These are phyloP conservation scores for Aricia artaxerxes DNA, from an alignment of 2,888 invertebrate species.

Conservation along the genomic window DNA sequence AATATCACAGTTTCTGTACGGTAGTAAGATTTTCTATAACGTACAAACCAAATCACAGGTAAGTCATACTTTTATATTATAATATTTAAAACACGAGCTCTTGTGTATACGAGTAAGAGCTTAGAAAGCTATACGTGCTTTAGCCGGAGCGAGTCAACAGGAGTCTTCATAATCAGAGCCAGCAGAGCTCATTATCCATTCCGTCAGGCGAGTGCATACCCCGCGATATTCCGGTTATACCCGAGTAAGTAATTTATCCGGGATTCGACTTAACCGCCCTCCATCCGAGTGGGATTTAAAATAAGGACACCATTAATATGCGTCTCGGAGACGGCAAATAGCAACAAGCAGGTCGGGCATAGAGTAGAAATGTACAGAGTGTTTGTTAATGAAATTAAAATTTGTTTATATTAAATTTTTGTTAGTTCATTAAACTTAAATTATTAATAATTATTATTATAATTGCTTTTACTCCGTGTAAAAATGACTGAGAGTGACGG, in stretches of 20 bases:
- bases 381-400: conserved; percentile 13
- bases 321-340: conserved; percentile 60
- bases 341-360: conserved; percentile 52
- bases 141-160: conserved; percentile 27
- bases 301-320: conserved; percentile 69
- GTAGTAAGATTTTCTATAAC: neutral
- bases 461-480: neutral
- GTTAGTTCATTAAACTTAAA: too few species aligned
- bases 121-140: conserved; percentile 7
- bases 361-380: conserved; percentile 37
- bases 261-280: conserved; percentile 65
- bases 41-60: neutral
- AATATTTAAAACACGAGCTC: neutral
- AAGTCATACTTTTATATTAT: neutral
- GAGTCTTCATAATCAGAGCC: conserved; percentile 28
- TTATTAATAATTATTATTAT: neutral
- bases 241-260: conserved; percentile 66
- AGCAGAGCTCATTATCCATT: conserved; percentile 40
- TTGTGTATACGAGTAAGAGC: neutral
- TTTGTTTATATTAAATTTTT: neutral
- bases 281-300: conserved; percentile 62
- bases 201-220: conserved; percentile 40
- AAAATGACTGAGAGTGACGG: neutral
- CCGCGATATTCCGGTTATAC: conserved; percentile 47
- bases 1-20: too few species aligned